Percentiles rank a stretch among this genome's conserved stretches.
Conservation (phyloP, 2,797 vertebrate genomes). For the Gorsachius magnificus region DNA sequence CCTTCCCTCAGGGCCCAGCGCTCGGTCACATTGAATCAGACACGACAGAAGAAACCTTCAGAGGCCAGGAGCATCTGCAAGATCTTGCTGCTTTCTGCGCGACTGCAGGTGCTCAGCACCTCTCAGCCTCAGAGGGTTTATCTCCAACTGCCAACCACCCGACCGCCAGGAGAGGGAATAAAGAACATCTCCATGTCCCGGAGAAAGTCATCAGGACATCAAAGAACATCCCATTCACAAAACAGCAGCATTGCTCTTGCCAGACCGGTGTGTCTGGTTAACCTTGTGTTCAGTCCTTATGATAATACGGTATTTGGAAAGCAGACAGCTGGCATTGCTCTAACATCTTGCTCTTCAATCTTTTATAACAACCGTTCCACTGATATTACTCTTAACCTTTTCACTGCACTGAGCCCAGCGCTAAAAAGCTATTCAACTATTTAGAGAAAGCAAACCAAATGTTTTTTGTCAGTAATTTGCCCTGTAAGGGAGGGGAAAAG, state of each 20-base stretch:
- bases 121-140: neutral
- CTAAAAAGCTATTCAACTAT: neutral
- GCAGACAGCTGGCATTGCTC: constrained; percentile 72
- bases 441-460: neutral
- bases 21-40: neutral
- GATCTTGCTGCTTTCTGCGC: neutral
- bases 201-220: constrained; percentile 63
- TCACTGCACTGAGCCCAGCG: neutral
- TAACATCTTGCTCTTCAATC: constrained; percentile 53
- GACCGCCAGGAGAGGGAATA: neutral
- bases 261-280: constrained; percentile 54
- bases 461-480: constrained; percentile 5
- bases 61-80: neutral
- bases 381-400: constrained; percentile 26
- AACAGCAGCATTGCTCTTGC: neutral
- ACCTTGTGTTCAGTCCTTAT: constrained; percentile 66
- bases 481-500: neutral
- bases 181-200: neutral
- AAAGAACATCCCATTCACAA: constrained; percentile 42
- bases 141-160: neutral
- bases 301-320: constrained; percentile 70
- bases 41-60: neutral
- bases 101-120: neutral
- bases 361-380: constrained; percentile 56
- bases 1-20: neutral